Conservation (phyloP, 2,113 vertebrate species). For the Tonatia bakeri region DNA sequence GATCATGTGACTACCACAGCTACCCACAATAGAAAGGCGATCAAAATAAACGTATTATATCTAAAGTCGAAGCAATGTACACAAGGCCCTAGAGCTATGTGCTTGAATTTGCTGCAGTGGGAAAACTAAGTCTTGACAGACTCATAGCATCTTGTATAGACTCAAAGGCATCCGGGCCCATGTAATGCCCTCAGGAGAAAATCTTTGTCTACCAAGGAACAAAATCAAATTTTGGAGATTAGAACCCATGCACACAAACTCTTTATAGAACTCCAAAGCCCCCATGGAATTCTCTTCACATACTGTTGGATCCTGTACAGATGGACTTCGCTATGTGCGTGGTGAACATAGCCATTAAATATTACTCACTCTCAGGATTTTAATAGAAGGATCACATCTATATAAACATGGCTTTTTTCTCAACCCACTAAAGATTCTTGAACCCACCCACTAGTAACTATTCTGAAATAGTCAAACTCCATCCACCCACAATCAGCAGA, state of each 20-base stretch:
- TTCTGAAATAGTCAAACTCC: conserved; percentile 74
- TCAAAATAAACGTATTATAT: conserved; percentile 8
- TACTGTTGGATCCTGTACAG: conserved; percentile 58
- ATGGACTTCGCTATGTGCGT: conserved; percentile 59
- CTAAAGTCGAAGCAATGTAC: conserved; percentile 24
- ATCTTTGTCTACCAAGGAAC: not conserved
- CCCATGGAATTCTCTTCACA: conserved; percentile 37
- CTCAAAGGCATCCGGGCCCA: not conserved
- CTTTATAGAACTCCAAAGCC: not conserved
- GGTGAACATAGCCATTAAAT: conserved; percentile 72
- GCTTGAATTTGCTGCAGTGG: not conserved
- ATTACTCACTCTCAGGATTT: conserved; percentile 73
- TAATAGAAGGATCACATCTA: conserved; percentile 69
- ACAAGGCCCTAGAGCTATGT: conserved; percentile 25
- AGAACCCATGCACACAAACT: not conserved
- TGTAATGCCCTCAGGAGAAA: not conserved
- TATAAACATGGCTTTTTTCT: conserved; percentile 70
- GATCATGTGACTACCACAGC: not conserved
- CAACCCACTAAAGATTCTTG: conserved; percentile 66
- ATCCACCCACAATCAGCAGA: conserved; percentile 74
- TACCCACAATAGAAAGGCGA: not conserved
- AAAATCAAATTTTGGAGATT: conserved; percentile 11
- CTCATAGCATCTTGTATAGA: not conserved
- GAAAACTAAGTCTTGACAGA: conserved; percentile 20
- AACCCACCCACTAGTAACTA: conserved; percentile 54